phyloP scores from a whole-genome alignment of 2,113 vertebrate genomes.

The Alethe castanea region DNA sequence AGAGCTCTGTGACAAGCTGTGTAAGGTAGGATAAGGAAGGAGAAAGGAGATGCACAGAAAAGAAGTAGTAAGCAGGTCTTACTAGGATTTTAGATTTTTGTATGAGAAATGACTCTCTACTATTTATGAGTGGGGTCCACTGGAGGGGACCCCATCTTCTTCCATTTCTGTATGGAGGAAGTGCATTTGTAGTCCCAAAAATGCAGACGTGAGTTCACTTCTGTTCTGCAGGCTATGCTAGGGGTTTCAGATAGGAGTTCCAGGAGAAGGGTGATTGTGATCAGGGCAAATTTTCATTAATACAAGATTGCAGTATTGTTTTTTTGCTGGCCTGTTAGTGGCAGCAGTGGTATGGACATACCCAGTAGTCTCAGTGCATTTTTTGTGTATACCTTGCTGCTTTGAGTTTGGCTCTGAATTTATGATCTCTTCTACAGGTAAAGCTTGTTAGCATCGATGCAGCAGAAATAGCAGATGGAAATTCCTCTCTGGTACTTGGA shows the following conservation, averaged over 20 bases:
- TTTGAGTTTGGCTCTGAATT: background rate
- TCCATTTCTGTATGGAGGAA: background rate
- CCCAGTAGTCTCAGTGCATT: background rate
- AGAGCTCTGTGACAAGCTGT: background rate
- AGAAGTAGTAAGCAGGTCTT: background rate
- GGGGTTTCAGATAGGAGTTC: background rate
- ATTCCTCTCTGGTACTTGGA: conserved; percentile 91
- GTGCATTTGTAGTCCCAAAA: background rate
- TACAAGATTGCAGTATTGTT: background rate
- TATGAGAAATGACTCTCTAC: background rate
- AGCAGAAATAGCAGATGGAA: conserved; percentile 91
- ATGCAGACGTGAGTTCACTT: background rate
- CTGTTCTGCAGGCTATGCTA: background rate
- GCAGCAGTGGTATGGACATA: background rate
- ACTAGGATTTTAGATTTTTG: background rate
- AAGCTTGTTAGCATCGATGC: conserved; percentile 96
- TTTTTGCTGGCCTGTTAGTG: background rate
- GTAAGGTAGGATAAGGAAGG: background rate
- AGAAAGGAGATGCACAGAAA: background rate
- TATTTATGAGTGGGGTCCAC: background rate
- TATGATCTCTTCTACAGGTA: conserved; percentile 74
- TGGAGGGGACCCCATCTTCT: background rate
- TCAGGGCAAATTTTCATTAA: background rate
- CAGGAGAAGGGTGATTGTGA: background rate
- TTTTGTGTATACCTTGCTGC: background rate